phyloP scores from a whole-genome alignment of 2,113 vertebrate species.

The Mustela nigripes region DNA sequence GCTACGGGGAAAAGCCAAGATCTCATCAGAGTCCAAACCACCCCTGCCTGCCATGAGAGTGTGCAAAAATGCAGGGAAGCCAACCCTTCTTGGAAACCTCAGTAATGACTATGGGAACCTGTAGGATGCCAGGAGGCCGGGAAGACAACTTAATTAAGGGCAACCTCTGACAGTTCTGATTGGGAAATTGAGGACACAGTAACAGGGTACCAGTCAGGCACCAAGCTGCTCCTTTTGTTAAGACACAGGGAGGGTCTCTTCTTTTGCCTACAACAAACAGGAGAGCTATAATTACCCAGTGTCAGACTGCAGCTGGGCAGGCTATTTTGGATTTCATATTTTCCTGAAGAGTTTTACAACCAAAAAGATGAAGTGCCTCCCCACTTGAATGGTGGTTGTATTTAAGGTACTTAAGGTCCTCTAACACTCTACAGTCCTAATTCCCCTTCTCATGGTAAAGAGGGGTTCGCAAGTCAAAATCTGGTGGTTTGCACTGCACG shows the following conservation, averaged over 20 bases:
- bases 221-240: slow-evolving; percentile 19
- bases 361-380: slow-evolving; percentile 5
- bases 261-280: slow-evolving; percentile 59
- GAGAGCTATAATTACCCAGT: slow-evolving; percentile 65
- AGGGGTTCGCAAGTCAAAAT: background rate
- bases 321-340: slow-evolving; percentile 73
- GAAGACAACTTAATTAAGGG: slow-evolving; percentile 66
- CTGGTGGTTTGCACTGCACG: background rate
- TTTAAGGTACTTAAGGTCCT: slow-evolving; percentile 23
- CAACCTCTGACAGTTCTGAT: slow-evolving; percentile 56
- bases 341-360: slow-evolving; percentile 66
- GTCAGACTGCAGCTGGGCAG: slow-evolving; percentile 37
- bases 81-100: slow-evolving; percentile 32
- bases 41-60: background rate
- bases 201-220: slow-evolving; percentile 59
- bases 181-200: slow-evolving; percentile 64
- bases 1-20: background rate
- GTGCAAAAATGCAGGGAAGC: background rate
- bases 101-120: slow-evolving; percentile 43
- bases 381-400: background rate
- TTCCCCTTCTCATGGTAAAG: background rate
- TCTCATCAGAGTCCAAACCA: background rate
- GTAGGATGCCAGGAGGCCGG: background rate
- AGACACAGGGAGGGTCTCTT: slow-evolving; percentile 55
- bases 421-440: background rate